phyloP scores from a whole-genome alignment of 2,113 vertebrate genomes.

The Rattus rattus region DNA sequence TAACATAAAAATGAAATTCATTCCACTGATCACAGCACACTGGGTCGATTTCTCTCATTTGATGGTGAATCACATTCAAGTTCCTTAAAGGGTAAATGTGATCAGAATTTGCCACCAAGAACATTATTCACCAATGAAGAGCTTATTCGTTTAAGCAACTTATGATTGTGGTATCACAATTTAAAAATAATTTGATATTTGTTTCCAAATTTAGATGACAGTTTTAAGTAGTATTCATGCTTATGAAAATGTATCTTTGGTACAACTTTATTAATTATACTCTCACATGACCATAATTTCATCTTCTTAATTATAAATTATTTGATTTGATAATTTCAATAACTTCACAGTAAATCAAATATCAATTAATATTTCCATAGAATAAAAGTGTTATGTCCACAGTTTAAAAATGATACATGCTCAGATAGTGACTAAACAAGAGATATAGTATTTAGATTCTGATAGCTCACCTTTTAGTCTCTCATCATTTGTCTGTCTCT shows the following conservation, averaged over 20 bases:
- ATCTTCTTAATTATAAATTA: neutral
- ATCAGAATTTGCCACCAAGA: neutral
- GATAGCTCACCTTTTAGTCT: neutral
- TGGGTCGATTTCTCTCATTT: neutral
- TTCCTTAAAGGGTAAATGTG: neutral
- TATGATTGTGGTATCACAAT: neutral
- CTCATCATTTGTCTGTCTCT: neutral
- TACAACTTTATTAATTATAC: neutral
- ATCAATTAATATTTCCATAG: neutral
- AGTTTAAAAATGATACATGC: neutral
- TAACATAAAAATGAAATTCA: neutral
- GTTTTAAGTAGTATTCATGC: neutral
- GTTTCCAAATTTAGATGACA: neutral
- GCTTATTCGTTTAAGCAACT: neutral
- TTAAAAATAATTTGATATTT: constrained; percentile 22
- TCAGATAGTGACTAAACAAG: neutral
- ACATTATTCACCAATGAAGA: neutral
- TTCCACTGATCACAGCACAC: neutral
- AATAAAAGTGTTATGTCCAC: neutral
- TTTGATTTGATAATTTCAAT: neutral
- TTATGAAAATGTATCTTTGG: neutral
- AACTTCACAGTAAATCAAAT: neutral
- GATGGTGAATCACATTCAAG: neutral
- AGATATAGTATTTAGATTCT: neutral
- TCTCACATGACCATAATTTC: neutral